phyloP scores from a whole-genome alignment of 2,113 vertebrate genomes.

The Antennarius striatus region DNA sequence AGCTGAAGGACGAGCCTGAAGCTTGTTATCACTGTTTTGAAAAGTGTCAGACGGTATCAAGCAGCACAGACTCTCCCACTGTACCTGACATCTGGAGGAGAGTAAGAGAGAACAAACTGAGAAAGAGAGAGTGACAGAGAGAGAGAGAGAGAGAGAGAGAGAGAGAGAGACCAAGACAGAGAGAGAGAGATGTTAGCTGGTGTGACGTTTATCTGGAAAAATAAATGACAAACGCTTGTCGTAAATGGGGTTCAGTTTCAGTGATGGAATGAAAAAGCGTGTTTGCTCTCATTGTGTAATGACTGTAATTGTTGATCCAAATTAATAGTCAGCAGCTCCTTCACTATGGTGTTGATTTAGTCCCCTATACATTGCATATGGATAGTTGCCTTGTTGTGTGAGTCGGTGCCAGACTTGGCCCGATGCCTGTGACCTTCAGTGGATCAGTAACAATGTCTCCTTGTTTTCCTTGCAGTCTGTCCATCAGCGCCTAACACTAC shows the following conservation, averaged over 20 bases:
- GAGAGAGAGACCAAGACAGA: conserved; percentile 1
- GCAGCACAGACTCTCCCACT: conserved; percentile 72
- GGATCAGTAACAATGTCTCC: conserved; percentile 82
- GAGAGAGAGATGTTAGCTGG: conserved; percentile 16
- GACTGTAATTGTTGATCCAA: conserved; percentile 49
- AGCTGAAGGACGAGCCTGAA: conserved; percentile 66
- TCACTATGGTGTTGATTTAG: conserved; percentile 46
- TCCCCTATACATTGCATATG: conserved; percentile 65
- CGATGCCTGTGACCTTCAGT: conserved; percentile 78
- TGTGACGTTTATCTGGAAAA: conserved; percentile 64
- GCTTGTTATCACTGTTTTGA: conserved; percentile 80
- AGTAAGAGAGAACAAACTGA: conserved; percentile 6
- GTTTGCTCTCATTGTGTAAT: conserved; percentile 56
- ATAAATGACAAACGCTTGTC: conserved; percentile 46
- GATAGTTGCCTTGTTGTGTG: conserved; percentile 66
- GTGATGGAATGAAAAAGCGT: conserved; percentile 43
- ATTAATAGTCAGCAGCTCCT: conserved; percentile 48
- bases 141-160: conserved; percentile 2
- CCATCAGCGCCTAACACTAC: conserved; percentile 70
- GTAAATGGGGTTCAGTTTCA: conserved; percentile 42
- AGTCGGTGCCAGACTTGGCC: conserved; percentile 78
- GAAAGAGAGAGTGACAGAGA: not conserved
- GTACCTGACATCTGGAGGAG: conserved; percentile 78
- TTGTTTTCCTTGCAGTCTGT: conserved; percentile 78
- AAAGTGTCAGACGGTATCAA: conserved; percentile 78